A percentile compares a stretch with the other conserved stretches of the same genome.
These are phyloP conservation scores for Girardinus metallicus DNA, from an alignment of 2,797 vertebrate genomes.

Conservation along the genomic window DNA sequence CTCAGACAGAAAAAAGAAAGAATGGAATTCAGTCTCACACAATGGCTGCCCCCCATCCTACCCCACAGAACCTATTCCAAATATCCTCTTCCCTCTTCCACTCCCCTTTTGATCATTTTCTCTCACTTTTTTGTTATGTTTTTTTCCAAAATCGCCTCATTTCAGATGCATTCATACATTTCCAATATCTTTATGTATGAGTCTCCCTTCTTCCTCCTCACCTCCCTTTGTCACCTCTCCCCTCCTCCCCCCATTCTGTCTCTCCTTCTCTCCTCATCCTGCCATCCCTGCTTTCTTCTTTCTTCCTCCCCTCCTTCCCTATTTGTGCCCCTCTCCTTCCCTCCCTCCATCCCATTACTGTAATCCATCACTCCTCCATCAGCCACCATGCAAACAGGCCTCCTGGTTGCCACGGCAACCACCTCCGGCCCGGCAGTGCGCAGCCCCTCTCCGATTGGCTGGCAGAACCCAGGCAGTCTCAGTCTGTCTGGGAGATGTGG, in stretches of 20 bases:
- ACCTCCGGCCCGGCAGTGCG: slow-evolving; percentile 79
- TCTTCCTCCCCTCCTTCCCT: slow-evolving; percentile 29
- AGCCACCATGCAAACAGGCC: slow-evolving; percentile 85
- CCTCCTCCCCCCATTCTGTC: slow-evolving; percentile 52
- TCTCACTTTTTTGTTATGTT: slow-evolving; percentile 65
- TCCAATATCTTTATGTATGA: slow-evolving; percentile 88
- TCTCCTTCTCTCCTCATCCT: slow-evolving; percentile 15
- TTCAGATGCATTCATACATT: slow-evolving; percentile 86
- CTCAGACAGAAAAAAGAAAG: slow-evolving; percentile 55
- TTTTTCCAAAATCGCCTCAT: slow-evolving; percentile 75
- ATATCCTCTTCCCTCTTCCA: slow-evolving; percentile 29
- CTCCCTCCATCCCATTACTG: slow-evolving; percentile 82
- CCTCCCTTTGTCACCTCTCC: slow-evolving; percentile 46
- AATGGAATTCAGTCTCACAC: slow-evolving; percentile 63
- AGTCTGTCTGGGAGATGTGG: slow-evolving; percentile 85
- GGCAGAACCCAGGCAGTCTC: slow-evolving; percentile 79
- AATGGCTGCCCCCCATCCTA: slow-evolving; percentile 11
- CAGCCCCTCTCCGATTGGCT: slow-evolving; percentile 83
- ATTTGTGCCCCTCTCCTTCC: slow-evolving; percentile 33
- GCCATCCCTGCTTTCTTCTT: slow-evolving; percentile 43
- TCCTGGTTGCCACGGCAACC: slow-evolving; percentile 86
- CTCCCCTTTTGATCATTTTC: slow-evolving; percentile 60
- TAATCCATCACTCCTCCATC: slow-evolving; percentile 88
- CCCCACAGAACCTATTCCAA: slow-evolving; percentile 23
- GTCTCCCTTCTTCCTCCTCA: slow-evolving; percentile 42